Evolutionary conservation across 2,113 vertebrate species (phyloP), one percentile per base, ranked within the genome.

Genomic region (Eptesicus fuscus): DNA sequence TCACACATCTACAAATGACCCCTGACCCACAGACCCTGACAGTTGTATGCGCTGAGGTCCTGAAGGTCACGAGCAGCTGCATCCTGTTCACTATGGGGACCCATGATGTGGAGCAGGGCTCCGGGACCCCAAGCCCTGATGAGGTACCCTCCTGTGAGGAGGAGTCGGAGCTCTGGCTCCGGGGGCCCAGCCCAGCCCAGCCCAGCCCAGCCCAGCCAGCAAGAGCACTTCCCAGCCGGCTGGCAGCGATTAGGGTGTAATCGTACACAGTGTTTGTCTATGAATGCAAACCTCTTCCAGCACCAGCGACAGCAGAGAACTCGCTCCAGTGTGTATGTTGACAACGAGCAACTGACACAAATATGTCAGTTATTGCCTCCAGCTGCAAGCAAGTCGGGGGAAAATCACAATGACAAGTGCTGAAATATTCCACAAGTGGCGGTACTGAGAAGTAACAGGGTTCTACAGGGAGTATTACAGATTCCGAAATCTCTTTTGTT

Each of bases 351-450:
- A 91, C 69, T 82, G 59, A 49, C 11, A 87, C 47, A 92, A 94
- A 73, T 96, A 91, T 63, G 82, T 88, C 86, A 63, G 89, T 89
- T 95, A 88, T 32, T 61, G 88, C 74, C 83, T 90, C 74, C 84
- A 92, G 90, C 93, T 97, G 92, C 71, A 89, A 79, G 92, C 70
- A 47, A 77, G 88, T 40, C 82, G 80, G 49, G 53, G 49, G 23
- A 14, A 93, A 74, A 70, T 84, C 92, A 71, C 90, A 95, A 97
- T 83, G 9, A 93, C 51, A 91, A 95, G 65, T 47, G 88, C 95
- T 88, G 67, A 96, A 97, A 85, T 32, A 3, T 61, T 85, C 91
- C 87, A 94, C 80, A 90, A 91, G 69, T 80, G 88, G 92, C 70
- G 35, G 95, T 30, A 88, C 63, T 22, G 63, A 42, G 30, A 84